Evolutionary conservation across 2,888 invertebrate genomes (phyloP), one percentile per base, ranked within the genome.

Genomic region (Lamellibrachia satsuma): DNA sequence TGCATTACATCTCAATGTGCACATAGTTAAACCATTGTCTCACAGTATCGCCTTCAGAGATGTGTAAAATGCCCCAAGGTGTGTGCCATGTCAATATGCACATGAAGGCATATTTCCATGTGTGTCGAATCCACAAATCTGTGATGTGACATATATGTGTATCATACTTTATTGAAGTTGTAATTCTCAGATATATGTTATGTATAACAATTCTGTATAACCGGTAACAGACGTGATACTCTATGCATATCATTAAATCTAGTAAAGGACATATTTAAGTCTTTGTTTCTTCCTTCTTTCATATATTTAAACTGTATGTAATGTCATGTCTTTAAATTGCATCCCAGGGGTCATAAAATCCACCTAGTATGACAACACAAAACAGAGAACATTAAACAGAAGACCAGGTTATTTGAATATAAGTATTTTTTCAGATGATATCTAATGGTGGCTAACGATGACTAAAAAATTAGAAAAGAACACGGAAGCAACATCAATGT

Each of bases 221-320:
- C n/a, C n/a, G 75, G 22, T 22, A 22, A 22, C 22, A 75, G 75
- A 75, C 22, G 22, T 75, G 75, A 75, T 75, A 75, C n/a, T 75
- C 75, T 75, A 75, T 75, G 75, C 75, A 75, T 75, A 75, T 75
- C 75, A 75, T 75, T 75, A 75, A 75, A n/a, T 75, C 22, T 75
- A 75, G 15, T 75, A 75, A 75, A 75, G 57, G 15, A 22, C 75
- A 22, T 75, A 75, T 75, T 22, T 75, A 57, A 57, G 22, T 75
- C 75, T 22, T 75, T 75, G 11, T 60, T 15, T 39, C 39, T 75
- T 75, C n/a, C 15, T 75, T 75, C 22, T 3, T 75, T 75, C 2
- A 22, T 75, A 22, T 75, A 75, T 75, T 75, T 75, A 22, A 75
- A 75, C 15, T 75, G 22, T 11, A 75, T n/a, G n/a, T 22, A 75